Base-by-base conservation (phyloP, 2,888 invertebrate species). In the Cenopis cana region DNA sequence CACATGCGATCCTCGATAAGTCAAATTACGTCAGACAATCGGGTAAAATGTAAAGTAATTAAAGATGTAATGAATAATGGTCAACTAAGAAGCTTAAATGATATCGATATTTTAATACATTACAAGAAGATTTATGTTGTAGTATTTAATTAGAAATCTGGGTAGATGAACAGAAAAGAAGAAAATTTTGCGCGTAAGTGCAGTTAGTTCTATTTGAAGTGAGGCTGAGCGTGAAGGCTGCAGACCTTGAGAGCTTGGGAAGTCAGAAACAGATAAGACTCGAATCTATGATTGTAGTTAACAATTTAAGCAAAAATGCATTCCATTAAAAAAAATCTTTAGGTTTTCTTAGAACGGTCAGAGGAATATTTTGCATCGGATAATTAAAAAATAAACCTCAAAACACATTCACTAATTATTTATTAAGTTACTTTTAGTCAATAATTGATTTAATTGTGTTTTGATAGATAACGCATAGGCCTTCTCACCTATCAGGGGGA, bases 401-500 rank as follows among this genome's bases (percentile, higher is more conserved):
- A 74, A 74, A 81, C 83, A 76, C 88, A 86, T 86, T 82, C 85
- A 79, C 67, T 73, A 72, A 77, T 84, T 86, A 81, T 78, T 81
- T 82, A 85, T 85, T 81, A 82, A 76, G 78, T 75, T 74, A 75
- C 71, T 75, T 76, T 79, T 76, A 73, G 79, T 79, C 79, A 80
- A 81, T 77, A 74, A 74, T 77, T 60, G 64, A 54, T 75, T 62
- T 77, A 73, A 74, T 76, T 78, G 76, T 76, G 76, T 76, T 82
- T 76, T 64, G 70, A 72, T 77, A 79, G 76, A 76, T 79, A 81
- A 83, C 89, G 85, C 87, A 86, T 78, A 76, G 75, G 78, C 82
- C 57, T 87, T 88, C 94, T 94, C 94, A 98, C 99, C 99, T 97
- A 99, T 98, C 93, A 99, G 96, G 91, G 99, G 99, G 94, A 99